Conservation (phyloP, 2,113 vertebrate species). For the Chascanopsetta lugubris region DNA sequence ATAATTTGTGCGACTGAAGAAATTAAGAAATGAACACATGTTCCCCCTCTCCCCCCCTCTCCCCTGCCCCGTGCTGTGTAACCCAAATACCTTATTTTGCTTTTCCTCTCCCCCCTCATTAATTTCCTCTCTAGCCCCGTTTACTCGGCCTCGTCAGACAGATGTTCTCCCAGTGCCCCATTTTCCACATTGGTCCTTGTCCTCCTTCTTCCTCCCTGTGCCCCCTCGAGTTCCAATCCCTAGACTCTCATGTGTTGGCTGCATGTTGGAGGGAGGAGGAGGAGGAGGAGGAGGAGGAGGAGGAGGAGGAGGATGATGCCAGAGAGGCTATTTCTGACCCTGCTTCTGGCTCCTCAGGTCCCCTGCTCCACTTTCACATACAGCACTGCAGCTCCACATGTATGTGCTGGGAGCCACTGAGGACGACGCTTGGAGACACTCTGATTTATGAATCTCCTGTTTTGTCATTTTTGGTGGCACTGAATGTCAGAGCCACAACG, state of each 20-base stretch:
- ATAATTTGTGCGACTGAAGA: not conserved
- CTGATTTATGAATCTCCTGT: not conserved
- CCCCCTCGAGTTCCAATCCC: slow-evolving; percentile 42
- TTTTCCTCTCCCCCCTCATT: not conserved
- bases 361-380: slow-evolving; percentile 19
- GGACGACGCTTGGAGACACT: not conserved
- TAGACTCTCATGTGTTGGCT: slow-evolving; percentile 43
- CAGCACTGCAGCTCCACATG: not conserved
- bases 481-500: not conserved
- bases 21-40: not conserved
- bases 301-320: slow-evolving; percentile 34
- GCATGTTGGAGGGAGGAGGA: slow-evolving; percentile 44
- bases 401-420: not conserved
- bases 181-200: slow-evolving; percentile 47
- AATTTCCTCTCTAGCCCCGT: slow-evolving; percentile 19
- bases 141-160: slow-evolving; percentile 27
- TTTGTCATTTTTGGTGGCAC: not conserved
- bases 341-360: slow-evolving; percentile 49
- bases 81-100: not conserved
- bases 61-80: not conserved
- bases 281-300: too few species aligned
- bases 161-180: slow-evolving; percentile 51
- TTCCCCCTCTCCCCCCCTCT: not conserved
- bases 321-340: slow-evolving; percentile 56
- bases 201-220: slow-evolving; percentile 24